Percentiles rank a stretch among this genome's conserved stretches.
phyloP scores from a whole-genome alignment of 2,888 invertebrate species.

The Hylaea fasciaria region DNA sequence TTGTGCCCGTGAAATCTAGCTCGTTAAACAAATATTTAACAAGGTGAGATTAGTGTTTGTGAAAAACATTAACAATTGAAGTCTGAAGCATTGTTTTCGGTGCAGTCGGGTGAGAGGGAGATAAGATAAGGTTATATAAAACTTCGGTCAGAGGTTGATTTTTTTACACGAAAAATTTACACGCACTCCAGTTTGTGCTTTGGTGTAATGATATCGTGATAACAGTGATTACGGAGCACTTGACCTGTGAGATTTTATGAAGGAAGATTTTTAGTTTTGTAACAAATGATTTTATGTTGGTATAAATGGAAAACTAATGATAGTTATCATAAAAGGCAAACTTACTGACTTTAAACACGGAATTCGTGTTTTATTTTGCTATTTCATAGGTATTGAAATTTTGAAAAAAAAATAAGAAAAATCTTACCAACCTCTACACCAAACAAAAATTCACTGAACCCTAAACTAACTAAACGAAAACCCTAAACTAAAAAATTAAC shows the following conservation, averaged over 20 bases:
- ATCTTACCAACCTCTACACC: too few relatives aligned
- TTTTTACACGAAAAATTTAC: conserved; percentile 10
- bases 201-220: conserved; percentile 10
- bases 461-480: background rate
- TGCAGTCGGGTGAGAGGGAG: conserved; percentile 38
- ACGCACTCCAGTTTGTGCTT: conserved; percentile 18
- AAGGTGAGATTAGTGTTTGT: conserved; percentile 41
- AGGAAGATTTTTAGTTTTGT: background rate
- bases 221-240: background rate
- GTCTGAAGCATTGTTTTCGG: conserved; percentile 43
- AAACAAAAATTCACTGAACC: too few relatives aligned
- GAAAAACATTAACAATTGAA: conserved; percentile 48
- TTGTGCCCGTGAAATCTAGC: conserved; percentile 21
- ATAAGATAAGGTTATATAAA: conserved; percentile 36
- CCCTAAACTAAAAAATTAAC: background rate
- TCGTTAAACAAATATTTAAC: conserved; percentile 32
- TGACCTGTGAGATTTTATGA: background rate
- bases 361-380: too few relatives aligned
- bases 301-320: too few relatives aligned
- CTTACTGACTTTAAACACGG: too few relatives aligned
- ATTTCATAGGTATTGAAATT: too few relatives aligned
- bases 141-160: conserved; percentile 33
- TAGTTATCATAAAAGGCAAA: too few relatives aligned
- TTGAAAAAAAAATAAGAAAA: too few relatives aligned
- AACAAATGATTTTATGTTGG: background rate